Evolutionary conservation across 2,113 vertebrate genomes (phyloP).

Genomic region (Cervus canadensis): DNA sequence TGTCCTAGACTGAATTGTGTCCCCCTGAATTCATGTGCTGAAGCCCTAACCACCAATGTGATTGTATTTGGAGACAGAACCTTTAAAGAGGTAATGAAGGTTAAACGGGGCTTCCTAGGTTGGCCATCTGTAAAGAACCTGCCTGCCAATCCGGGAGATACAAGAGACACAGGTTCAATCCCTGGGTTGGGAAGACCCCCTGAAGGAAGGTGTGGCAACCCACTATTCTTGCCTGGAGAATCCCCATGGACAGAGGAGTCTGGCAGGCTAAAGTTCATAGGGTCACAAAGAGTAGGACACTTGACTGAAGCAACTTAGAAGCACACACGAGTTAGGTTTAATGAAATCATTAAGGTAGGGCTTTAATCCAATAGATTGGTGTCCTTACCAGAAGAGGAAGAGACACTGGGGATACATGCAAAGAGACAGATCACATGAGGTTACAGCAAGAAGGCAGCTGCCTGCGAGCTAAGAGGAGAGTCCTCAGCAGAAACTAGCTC

Average conservation of each 20-base stretch:
- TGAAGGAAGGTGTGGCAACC: not conserved
- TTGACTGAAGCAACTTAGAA: not conserved
- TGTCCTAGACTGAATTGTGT: not conserved
- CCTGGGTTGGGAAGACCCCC: not conserved
- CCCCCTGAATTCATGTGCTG: not conserved
- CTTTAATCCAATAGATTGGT: not conserved
- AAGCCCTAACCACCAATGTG: not conserved
- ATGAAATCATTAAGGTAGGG: not conserved
- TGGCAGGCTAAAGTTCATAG: not conserved
- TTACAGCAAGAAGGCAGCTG: not conserved
- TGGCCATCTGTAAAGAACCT: not conserved
- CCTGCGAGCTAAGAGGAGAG: not conserved
- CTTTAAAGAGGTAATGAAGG: not conserved
- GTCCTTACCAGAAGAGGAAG: not conserved
- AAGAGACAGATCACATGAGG: not conserved
- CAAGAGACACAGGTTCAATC: not conserved
- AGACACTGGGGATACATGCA: not conserved
- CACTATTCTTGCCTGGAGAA: not conserved
- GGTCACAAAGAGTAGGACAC: not conserved
- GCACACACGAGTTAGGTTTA: not conserved
- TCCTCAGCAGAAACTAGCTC: not conserved
- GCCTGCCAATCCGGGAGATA: not conserved
- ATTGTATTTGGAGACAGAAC: not conserved
- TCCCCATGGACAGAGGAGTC: not conserved
- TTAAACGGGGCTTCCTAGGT: not conserved